Base-by-base conservation (phyloP, 2,797 vertebrate species). In the Pipistrellus pygmaeus region DNA sequence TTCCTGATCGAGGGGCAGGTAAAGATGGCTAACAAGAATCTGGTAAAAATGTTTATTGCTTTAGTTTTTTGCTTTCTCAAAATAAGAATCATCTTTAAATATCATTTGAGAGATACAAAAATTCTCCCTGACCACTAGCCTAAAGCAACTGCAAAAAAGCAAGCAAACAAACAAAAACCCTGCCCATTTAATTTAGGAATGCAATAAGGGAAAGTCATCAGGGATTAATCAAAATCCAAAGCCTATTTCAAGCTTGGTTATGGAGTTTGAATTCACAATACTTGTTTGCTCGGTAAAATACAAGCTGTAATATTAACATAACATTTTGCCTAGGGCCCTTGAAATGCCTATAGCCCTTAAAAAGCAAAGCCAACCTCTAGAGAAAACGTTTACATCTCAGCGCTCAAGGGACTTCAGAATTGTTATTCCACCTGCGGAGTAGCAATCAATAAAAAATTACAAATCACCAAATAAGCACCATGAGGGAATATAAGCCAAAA, bases 211-310 rank as follows among this genome's bases (percentile, higher is more conserved):
- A 69, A 90, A 93, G 46, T 83, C 57, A 81, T 66, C 20, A 88
- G n/a, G 38, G 35, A 77, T 66, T 89, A 88, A 85, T 90, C 17
- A 93, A 93, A 96, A 85, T 17, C 32, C 46, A 82, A 93, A 92
- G 6, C 30, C 27, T 72, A 80, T 53, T 83, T n/a, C 17, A 44
- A 93, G 12, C 6, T 76, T 94, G 72, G 12, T 46, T 85, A 85
- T 53, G 15, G 20, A 66, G 76, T 62, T 81, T 73, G 60, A 92
- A 88, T 64, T 87, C 86, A 83, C 30, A 78, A 82, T 78, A 69
- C 57, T 85, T 35, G 21, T 75, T 90, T 90, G 46, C 27, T 93
- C 69, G 62, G 72, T 71, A 90, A 96, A 94, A 82, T 13, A 94
- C 51, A 90, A 90, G 77, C 55, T 90, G 1, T 57, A 66, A 76